Conservation (phyloP, 53 echinoderm and acorn worm species). For the Henricia sp. region DNA sequence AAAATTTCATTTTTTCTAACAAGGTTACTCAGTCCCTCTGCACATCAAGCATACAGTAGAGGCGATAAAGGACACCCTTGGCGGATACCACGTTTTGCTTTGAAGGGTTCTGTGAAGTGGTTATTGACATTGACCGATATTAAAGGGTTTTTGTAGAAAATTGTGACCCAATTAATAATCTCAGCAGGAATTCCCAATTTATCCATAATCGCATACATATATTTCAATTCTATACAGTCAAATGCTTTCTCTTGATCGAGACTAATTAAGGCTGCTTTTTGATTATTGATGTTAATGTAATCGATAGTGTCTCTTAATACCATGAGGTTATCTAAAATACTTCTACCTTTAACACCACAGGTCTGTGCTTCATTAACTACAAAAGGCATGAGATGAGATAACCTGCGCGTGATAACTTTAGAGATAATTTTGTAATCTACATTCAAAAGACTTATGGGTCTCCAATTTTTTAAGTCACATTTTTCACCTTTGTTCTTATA, state of each 20-base stretch:
- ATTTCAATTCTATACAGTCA: slow-evolving; percentile 30
- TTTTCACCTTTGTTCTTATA: slow-evolving; percentile 13
- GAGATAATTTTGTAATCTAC: slow-evolving; percentile 9
- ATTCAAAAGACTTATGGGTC: slow-evolving; percentile 2
- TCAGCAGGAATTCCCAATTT: slow-evolving; percentile 10
- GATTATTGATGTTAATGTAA: neutral
- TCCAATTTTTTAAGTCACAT: neutral
- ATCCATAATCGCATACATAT: neutral
- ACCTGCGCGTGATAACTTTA: neutral
- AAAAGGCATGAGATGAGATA: neutral
- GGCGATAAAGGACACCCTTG: slow-evolving; percentile 38
- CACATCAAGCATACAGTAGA: slow-evolving; percentile 15
- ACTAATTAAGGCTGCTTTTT: neutral
- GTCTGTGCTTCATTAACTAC: slow-evolving; percentile 6
- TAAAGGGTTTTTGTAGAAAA: slow-evolving; percentile 1
- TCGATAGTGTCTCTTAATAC: neutral
- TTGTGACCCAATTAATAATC: slow-evolving; percentile 16
- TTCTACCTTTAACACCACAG: slow-evolving; percentile 4
- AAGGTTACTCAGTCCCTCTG: slow-evolving; percentile 5
- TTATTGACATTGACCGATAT: slow-evolving; percentile 17
- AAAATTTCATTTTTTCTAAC: too few species aligned
- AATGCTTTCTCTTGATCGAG: slow-evolving; percentile 38
- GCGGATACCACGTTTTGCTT: neutral
- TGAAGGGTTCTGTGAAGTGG: slow-evolving; percentile 4
- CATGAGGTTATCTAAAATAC: slow-evolving; percentile 1